Evolutionary conservation across 2,888 invertebrate species (phyloP).

Genomic region (Clunio marinus): DNA sequence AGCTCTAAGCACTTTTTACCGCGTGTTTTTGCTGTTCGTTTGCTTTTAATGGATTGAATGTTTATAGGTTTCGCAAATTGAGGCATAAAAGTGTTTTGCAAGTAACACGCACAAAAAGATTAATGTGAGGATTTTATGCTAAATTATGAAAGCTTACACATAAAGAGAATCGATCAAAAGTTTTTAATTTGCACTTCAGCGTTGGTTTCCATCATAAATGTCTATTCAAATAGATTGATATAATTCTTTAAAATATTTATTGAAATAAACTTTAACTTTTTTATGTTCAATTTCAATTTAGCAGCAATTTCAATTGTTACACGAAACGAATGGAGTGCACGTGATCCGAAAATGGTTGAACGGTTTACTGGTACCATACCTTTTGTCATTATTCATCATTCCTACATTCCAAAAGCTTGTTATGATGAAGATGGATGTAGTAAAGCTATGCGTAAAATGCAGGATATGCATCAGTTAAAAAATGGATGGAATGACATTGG

Average conservation of each 20-base stretch:
- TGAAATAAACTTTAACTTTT: not conserved
- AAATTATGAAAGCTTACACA: too few relatives aligned
- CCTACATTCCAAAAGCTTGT: conserved; percentile 62
- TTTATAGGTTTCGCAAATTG: not conserved
- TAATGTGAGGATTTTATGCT: not conserved
- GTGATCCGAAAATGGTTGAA: conserved; percentile 51
- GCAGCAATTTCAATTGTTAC: conserved; percentile 43
- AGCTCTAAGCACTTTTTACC: too few relatives aligned
- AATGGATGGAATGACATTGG: conserved; percentile 68
- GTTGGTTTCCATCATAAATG: not conserved
- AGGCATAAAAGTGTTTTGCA: not conserved
- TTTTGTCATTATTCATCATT: conserved; percentile 69
- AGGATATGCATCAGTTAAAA: conserved; percentile 58
- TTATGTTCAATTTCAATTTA: not conserved
- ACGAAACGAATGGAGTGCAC: conserved; percentile 59
- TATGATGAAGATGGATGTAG: conserved; percentile 54
- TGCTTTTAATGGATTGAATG: not conserved
- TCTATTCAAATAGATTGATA: too few relatives aligned
- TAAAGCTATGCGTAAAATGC: conserved; percentile 61
- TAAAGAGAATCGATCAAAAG: too few relatives aligned
- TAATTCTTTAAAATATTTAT: too few relatives aligned
- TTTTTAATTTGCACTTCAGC: not conserved
- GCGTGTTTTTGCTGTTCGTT: not conserved
- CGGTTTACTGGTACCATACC: conserved; percentile 58
- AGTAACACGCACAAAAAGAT: not conserved